Percentiles rank a stretch among this genome's conserved stretches.
Evolutionary conservation across 2,888 invertebrate species (phyloP).

Genomic region (Chymomyza amoena): DNA sequence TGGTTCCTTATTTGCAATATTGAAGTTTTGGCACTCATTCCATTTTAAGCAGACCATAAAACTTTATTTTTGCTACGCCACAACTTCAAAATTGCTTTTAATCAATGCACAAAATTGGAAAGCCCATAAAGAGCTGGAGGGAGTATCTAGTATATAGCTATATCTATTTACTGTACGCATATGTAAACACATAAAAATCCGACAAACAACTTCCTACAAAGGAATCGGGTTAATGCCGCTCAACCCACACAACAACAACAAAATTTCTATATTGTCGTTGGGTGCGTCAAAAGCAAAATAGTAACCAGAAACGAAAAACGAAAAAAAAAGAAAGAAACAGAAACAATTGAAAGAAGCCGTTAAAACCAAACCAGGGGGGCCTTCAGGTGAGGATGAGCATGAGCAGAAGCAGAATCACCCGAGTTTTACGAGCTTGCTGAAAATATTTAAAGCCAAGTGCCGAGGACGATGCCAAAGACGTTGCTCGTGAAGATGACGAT

Average conservation of each 20-base stretch:
- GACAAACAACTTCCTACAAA: constrained; percentile 24
- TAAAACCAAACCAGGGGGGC: constrained; percentile 13
- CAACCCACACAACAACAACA: background rate
- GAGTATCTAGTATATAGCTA: background rate
- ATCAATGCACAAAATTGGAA: background rate
- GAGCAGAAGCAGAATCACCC: constrained; percentile 35
- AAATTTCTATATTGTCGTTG: background rate
- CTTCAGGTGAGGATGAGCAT: background rate
- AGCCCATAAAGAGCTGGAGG: background rate
- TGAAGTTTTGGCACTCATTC: too few species aligned
- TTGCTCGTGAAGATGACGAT: background rate
- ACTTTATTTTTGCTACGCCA: background rate
- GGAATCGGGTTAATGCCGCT: constrained; percentile 15
- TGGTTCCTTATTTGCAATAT: too few species aligned
- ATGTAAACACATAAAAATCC: background rate
- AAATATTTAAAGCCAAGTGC: constrained; percentile 35
- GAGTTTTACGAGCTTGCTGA: constrained; percentile 56
- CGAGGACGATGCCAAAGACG: background rate
- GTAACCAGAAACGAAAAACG: constrained; percentile 3
- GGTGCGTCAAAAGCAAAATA: constrained; percentile 7
- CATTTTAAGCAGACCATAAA: too few species aligned
- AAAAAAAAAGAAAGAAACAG: background rate
- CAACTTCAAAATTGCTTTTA: background rate
- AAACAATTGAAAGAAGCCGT: constrained; percentile 18
- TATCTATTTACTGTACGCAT: background rate